These are phyloP conservation scores for Papilio polytes DNA, from an alignment of 1,140 invertebrate genomes.

Conservation along the genomic window DNA sequence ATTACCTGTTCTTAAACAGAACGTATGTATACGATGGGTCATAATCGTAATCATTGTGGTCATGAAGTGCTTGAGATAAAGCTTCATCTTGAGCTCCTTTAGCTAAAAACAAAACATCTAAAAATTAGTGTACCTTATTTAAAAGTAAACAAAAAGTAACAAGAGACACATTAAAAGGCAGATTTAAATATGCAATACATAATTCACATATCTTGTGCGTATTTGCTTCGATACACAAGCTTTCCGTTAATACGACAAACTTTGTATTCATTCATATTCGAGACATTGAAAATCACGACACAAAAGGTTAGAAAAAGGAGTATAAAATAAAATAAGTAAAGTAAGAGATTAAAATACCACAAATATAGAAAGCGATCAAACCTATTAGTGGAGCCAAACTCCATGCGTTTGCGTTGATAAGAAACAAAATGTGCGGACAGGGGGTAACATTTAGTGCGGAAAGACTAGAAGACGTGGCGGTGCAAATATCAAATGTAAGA, in stretches of 20 bases:
- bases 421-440: conserved; percentile 67
- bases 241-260: not conserved
- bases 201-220: not conserved
- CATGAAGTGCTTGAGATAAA: conserved; percentile 53
- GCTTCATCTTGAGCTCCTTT: conserved; percentile 54
- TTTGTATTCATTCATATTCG: not conserved
- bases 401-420: conserved; percentile 64
- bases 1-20: conserved; percentile 86
- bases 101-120: conserved; percentile 60
- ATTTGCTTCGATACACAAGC: conserved; percentile 16
- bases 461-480: conserved; percentile 68
- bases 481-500: conserved; percentile 60
- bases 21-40: conserved; percentile 89
- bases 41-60: conserved; percentile 83
- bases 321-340: conserved; percentile 36
- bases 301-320: conserved; percentile 4
- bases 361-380: conserved; percentile 38
- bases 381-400: conserved; percentile 50
- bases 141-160: not conserved
- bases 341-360: conserved; percentile 44
- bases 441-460: conserved; percentile 75
- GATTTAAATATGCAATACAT: conserved; percentile 9
- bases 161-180: conserved; percentile 6
- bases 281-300: not conserved
- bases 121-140: not conserved